Evolutionary conservation across 2,113 vertebrate species (phyloP).

Genomic region (Microcebus griseorufus): DNA sequence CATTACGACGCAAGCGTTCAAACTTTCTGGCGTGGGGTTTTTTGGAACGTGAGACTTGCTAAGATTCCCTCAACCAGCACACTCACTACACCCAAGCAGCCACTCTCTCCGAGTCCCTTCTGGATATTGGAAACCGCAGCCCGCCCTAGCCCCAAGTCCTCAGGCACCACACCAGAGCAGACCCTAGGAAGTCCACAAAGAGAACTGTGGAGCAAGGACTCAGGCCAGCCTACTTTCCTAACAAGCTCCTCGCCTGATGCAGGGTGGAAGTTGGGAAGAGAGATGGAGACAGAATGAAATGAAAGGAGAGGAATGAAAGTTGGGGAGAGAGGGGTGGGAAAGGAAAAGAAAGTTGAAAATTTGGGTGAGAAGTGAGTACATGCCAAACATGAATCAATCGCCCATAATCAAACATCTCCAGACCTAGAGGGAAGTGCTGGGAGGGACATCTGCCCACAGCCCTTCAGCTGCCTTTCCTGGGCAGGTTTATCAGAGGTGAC

Average conservation of each 20-base stretch:
- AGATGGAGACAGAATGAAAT: not conserved
- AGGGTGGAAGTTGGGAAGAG: not conserved
- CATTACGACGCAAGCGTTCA: not conserved
- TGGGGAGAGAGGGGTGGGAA: not conserved
- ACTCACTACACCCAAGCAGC: not conserved
- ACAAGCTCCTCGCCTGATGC: not conserved
- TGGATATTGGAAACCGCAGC: not conserved
- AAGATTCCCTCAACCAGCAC: not conserved
- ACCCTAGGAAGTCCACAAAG: not conserved
- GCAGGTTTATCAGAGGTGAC: not conserved
- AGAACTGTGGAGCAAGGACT: not conserved
- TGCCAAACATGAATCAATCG: not conserved
- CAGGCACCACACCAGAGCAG: not conserved
- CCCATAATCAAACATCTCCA: not conserved
- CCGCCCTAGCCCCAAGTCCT: not conserved
- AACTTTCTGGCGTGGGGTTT: not conserved
- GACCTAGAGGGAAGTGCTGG: not conserved
- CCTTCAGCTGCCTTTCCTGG: not conserved
- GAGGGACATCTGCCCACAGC: not conserved
- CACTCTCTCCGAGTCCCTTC: not conserved
- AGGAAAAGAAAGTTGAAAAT: not conserved
- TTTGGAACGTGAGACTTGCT: constrained; percentile 15
- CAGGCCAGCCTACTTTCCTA: not conserved
- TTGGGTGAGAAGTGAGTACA: not conserved
- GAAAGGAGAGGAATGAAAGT: not conserved